Conservation (phyloP, 2,888 invertebrate species). For the Exocentrus adspersus region DNA sequence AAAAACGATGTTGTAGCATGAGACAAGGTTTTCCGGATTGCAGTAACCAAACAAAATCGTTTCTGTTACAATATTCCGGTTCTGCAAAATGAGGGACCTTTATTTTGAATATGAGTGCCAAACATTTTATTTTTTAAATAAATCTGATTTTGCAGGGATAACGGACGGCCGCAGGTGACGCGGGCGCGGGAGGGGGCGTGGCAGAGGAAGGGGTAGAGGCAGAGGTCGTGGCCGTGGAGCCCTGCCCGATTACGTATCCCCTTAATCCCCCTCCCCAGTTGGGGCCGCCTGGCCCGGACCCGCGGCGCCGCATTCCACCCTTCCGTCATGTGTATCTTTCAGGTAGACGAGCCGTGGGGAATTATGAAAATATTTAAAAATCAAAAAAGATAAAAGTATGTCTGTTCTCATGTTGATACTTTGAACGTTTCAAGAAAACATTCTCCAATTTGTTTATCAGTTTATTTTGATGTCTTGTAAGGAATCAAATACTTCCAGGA, state of each 20-base stretch:
- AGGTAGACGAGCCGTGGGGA: background rate
- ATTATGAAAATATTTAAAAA: too few species aligned
- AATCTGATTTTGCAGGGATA: constrained; percentile 68
- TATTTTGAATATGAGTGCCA: background rate
- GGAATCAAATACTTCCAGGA: too few species aligned
- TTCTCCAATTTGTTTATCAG: too few species aligned
- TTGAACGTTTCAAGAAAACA: too few species aligned
- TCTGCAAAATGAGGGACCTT: too few species aligned
- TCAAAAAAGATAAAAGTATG: too few species aligned
- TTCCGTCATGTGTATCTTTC: background rate
- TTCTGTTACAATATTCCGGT: too few species aligned
- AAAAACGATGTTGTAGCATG: too few species aligned
- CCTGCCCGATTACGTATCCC: constrained; percentile 61
- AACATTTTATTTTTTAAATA: constrained; percentile 36
- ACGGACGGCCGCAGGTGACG: constrained; percentile 87
- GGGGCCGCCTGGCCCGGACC: constrained; percentile 22
- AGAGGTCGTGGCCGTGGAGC: constrained; percentile 77
- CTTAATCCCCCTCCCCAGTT: constrained; percentile 58
- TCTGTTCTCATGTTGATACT: too few species aligned
- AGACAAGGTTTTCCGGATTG: too few species aligned
- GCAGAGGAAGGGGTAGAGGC: constrained; percentile 78
- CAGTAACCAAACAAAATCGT: too few species aligned
- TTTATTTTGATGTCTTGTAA: too few species aligned
- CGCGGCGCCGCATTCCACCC: constrained; percentile 32
- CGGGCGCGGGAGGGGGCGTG: constrained; percentile 86